phyloP scores from a whole-genome alignment of 64 coral and sea anemone species.

The Trachythela sp. region DNA sequence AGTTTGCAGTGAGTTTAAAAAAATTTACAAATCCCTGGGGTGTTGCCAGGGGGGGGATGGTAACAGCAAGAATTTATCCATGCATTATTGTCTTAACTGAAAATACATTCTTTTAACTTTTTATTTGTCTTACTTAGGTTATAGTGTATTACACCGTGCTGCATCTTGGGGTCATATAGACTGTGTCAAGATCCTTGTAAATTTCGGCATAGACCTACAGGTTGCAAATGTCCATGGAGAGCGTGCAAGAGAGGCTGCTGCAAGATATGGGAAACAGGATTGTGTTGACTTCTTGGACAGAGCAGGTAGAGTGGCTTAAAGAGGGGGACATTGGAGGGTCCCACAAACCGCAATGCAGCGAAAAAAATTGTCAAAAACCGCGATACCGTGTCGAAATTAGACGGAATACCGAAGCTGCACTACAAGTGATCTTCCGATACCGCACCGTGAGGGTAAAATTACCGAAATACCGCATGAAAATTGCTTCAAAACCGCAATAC shows the following conservation, averaged over 20 bases:
- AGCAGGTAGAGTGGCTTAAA: conserved; percentile 78
- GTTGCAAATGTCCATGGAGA: conserved; percentile 69
- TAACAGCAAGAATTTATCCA: not conserved
- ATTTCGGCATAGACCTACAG: conserved; percentile 70
- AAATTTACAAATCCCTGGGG: too few species aligned
- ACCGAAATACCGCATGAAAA: too few species aligned
- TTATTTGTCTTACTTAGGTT: conserved; percentile 45
- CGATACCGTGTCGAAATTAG: too few species aligned
- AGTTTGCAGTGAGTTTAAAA: too few species aligned
- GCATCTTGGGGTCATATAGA: conserved; percentile 77
- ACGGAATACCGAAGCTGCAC: too few species aligned
- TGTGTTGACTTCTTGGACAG: conserved; percentile 76
- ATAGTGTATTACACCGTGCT: conserved; percentile 81
- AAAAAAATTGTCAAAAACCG: too few species aligned
- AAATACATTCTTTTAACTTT: not conserved
- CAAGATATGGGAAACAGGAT: conserved; percentile 56
- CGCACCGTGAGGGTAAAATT: too few species aligned
- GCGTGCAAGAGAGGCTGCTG: conserved; percentile 79
- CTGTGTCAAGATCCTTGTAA: conserved; percentile 63
- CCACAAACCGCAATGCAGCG: too few species aligned
- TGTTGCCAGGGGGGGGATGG: too few species aligned
- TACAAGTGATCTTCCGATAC: too few species aligned
- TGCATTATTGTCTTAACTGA: not conserved
- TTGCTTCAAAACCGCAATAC: too few species aligned
- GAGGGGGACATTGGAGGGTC: too few species aligned